Evolutionary conservation across 2,888 invertebrate genomes (phyloP), one percentile per base, ranked within the genome.

Genomic region (Druceiella hillmani): DNA sequence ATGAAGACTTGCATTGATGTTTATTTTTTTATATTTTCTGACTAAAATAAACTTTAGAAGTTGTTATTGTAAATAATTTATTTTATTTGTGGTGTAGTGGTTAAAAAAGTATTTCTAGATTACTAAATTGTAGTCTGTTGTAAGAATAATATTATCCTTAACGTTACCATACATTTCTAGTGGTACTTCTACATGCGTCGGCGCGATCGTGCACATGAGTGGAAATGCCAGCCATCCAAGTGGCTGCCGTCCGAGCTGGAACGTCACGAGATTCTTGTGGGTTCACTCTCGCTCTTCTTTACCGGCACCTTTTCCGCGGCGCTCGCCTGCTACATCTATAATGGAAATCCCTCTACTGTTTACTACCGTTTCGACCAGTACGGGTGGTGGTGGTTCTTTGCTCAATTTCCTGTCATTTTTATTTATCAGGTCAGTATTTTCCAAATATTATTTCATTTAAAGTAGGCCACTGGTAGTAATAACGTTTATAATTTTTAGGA

Each of bases 161-260:
- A n/a, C n/a, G n/a, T n/a, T n/a, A n/a, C n/a, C n/a, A n/a, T 27
- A 25, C 3, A 2, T 5, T 58, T 61, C 3, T 67, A 84, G 81
- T 83, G 81, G 81, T 81, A 81, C 54, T 84, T 78, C 60, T 85
- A 83, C 59, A 66, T 83, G 12, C 66, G 71, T 2, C 73, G 75
- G 53, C 62, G 77, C 1, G 75, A 81, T 50, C 52, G 60, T 4
- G 68, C 83, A 0, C 64, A 78, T 33, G 78, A 79, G 47, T 85
- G 85, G 84, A 85, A 85, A 61, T 79, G 82, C 46, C 85, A 85
- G 53, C 84, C 83, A 0, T 68, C 67, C 26, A 81, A 80, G 46
- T 84, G 80, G 76, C 51, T 84, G 7, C 59, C 76, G 1, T 76
- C 80, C 0, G 79, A 82, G 38, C 57, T 83, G 35, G 83, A 84